These are phyloP conservation scores for Embidobia sp. DNA, from an alignment of 2,888 invertebrate genomes.

Conservation along the genomic window DNA sequence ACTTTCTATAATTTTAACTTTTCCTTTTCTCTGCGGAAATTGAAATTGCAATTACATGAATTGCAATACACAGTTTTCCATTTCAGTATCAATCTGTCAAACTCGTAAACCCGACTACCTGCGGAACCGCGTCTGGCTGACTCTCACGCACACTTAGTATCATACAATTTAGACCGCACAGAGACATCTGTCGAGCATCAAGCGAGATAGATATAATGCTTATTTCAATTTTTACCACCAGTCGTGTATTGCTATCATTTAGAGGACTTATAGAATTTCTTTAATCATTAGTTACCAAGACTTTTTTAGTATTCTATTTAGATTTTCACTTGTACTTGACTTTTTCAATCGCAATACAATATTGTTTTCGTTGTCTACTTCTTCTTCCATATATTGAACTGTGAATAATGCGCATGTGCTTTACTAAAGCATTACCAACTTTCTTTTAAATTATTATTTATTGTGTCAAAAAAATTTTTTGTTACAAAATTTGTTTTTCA, in stretches of 20 bases:
- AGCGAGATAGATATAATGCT: not conserved
- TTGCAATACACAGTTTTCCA: conserved; percentile 34
- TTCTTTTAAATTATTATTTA: conserved; percentile 16
- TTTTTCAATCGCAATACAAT: not conserved
- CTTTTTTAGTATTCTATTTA: not conserved
- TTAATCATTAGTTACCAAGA: not conserved
- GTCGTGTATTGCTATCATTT: conserved; percentile 2
- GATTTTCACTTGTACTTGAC: not conserved
- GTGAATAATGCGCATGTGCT: conserved; percentile 6
- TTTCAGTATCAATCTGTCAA: conserved; percentile 51
- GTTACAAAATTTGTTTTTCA: too few relatives aligned
- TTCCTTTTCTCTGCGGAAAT: conserved; percentile 19
- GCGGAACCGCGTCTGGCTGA: conserved; percentile 35
- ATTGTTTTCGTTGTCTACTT: not conserved
- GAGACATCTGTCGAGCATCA: conserved; percentile 18
- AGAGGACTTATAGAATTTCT: too few relatives aligned
- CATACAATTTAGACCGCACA: not conserved
- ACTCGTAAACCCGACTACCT: conserved; percentile 22
- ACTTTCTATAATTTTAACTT: too few relatives aligned
- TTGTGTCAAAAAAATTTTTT: too few relatives aligned
- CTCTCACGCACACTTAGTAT: conserved; percentile 6
- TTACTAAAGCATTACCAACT: conserved; percentile 12
- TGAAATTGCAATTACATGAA: conserved; percentile 33
- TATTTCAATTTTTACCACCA: conserved; percentile 13
- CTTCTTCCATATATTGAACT: conserved; percentile 1